Percentiles rank a stretch among this genome's conserved stretches.
phyloP scores from a whole-genome alignment of 2,888 invertebrate genomes.

The Eristalinus sepulchralis region DNA sequence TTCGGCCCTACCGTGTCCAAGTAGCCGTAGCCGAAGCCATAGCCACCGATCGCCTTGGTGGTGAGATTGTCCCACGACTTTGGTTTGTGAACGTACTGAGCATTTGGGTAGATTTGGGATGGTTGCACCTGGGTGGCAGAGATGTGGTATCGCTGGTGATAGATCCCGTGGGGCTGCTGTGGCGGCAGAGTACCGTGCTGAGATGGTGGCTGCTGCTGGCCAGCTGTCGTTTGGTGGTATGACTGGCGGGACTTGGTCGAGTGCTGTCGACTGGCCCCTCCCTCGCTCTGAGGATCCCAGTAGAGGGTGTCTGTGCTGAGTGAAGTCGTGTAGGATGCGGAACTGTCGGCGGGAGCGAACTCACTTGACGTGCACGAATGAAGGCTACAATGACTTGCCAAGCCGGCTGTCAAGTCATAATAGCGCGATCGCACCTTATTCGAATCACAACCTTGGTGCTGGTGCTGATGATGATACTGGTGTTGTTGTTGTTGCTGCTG shows the following conservation, averaged over 20 bases:
- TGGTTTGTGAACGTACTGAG: slow-evolving; percentile 85
- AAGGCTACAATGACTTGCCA: slow-evolving; percentile 90
- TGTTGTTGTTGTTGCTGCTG: slow-evolving; percentile 72
- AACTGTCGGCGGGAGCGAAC: slow-evolving; percentile 86
- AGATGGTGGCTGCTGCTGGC: slow-evolving; percentile 81
- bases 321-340: slow-evolving; percentile 91
- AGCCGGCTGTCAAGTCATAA: slow-evolving; percentile 85
- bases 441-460: slow-evolving; percentile 76
- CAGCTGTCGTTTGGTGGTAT: slow-evolving; percentile 79
- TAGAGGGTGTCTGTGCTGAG: slow-evolving; percentile 93
- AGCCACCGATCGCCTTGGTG: slow-evolving; percentile 92
- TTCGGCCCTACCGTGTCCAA: slow-evolving; percentile 84
- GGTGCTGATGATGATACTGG: slow-evolving; percentile 78
- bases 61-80: slow-evolving; percentile 95
- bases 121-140: slow-evolving; percentile 81
- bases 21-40: slow-evolving; percentile 93
- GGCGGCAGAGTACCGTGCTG: slow-evolving; percentile 75
- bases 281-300: slow-evolving; percentile 85
- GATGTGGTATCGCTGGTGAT: slow-evolving; percentile 79
- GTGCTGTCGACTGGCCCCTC: slow-evolving; percentile 81
- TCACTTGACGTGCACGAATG: slow-evolving; percentile 92
- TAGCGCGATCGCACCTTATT: slow-evolving; percentile 83
- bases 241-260: slow-evolving; percentile 84
- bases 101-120: slow-evolving; percentile 79
- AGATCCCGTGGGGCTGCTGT: slow-evolving; percentile 78